These are phyloP conservation scores for Neria commutata DNA, from an alignment of 2,888 invertebrate genomes.

Conservation along the genomic window DNA sequence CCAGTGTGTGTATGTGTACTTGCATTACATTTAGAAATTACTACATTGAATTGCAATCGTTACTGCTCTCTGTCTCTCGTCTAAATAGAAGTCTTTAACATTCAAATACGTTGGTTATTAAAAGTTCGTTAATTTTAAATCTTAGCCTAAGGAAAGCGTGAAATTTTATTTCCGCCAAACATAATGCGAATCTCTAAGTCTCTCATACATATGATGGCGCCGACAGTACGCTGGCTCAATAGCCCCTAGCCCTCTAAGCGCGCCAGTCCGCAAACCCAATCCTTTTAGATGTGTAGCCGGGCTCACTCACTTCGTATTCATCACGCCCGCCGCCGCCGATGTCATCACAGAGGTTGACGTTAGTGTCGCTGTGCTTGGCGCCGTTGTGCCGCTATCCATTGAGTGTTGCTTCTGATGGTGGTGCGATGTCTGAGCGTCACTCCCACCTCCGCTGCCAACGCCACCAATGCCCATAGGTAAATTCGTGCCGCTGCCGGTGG, in stretches of 20 bases:
- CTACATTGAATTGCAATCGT: constrained; percentile 8
- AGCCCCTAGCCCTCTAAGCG: not conserved
- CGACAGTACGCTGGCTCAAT: not conserved
- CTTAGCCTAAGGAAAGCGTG: constrained; percentile 34
- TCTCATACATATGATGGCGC: not conserved
- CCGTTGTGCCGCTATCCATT: constrained; percentile 20
- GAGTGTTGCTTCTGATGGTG: constrained; percentile 8
- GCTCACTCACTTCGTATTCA: constrained; percentile 19
- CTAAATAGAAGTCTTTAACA: constrained; percentile 24
- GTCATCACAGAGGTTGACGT: constrained; percentile 32
- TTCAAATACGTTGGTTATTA: constrained; percentile 23
- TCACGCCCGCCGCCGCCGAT: constrained; percentile 16
- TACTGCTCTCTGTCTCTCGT: not conserved
- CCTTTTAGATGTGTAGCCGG: no score
- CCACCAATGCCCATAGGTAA: no score
- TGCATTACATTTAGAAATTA: constrained; percentile 11
- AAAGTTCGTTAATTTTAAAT: constrained; percentile 26
- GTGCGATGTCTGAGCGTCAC: not conserved
- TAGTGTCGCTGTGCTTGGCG: constrained; percentile 25
- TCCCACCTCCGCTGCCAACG: not conserved
- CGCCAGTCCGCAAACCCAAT: not conserved
- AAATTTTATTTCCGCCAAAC: constrained; percentile 54
- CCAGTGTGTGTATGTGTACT: not conserved
- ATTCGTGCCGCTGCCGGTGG: constrained; percentile 7
- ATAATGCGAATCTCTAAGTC: constrained; percentile 10